Evolutionary conservation across 2,113 vertebrate species (phyloP).

Genomic region (Rhagologus leucostigma): DNA sequence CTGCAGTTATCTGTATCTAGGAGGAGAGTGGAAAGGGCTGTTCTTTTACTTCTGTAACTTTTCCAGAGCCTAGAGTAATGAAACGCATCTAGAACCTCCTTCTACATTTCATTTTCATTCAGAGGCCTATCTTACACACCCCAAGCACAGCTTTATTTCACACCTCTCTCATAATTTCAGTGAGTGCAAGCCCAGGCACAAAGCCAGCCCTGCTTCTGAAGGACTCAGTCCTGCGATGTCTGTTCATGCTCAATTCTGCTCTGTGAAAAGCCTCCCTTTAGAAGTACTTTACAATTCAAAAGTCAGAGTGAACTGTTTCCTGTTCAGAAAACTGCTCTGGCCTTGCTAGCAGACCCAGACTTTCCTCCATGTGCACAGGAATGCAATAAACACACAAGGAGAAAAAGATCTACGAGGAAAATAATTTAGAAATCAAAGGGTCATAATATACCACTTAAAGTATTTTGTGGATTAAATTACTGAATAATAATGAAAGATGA

Average conservation of each 20-base stretch:
- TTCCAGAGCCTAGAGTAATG: background rate
- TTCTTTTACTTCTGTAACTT: background rate
- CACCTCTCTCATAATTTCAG: background rate
- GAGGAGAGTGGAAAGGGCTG: background rate
- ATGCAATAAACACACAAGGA: background rate
- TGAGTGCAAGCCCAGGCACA: background rate
- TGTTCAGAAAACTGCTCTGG: background rate
- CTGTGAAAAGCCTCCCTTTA: background rate
- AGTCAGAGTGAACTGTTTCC: background rate
- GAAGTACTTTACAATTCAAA: background rate
- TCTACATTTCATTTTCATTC: background rate
- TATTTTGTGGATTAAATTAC: constrained; percentile 46
- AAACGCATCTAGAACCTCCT: background rate
- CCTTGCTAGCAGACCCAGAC: background rate
- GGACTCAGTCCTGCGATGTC: background rate
- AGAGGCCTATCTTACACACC: background rate
- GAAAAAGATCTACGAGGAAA: constrained; percentile 16
- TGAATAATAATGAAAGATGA: constrained; percentile 36
- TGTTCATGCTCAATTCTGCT: background rate
- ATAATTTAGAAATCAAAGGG: constrained; percentile 33
- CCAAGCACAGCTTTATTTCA: background rate
- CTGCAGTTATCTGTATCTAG: background rate
- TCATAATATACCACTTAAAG: constrained; percentile 19
- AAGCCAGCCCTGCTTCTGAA: background rate
- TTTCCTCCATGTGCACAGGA: background rate